These are phyloP conservation scores for Syndactyla subalaris DNA, from an alignment of 2,797 vertebrate species.

Conservation along the genomic window DNA sequence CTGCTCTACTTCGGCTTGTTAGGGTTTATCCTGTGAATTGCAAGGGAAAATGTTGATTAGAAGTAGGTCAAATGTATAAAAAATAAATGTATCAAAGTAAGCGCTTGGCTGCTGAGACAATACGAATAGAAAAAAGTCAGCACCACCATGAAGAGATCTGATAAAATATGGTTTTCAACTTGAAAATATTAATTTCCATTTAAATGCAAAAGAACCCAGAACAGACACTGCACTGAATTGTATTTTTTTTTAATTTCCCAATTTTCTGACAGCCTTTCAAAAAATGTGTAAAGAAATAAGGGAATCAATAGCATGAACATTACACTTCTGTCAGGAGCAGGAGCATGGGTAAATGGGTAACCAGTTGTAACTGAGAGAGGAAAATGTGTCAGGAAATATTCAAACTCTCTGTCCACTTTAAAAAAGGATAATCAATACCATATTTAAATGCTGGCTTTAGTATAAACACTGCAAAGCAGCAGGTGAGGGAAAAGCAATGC, in stretches of 20 bases:
- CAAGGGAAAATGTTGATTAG: slow-evolving; percentile 32
- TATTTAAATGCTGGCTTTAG: neutral
- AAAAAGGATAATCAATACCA: neutral
- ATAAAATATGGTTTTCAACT: neutral
- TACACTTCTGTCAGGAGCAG: neutral
- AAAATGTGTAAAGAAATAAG: neutral
- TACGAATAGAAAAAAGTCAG: neutral
- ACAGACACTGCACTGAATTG: neutral
- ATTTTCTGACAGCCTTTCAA: neutral
- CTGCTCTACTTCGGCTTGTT: neutral
- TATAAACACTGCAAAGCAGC: neutral
- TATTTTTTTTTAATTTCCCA: neutral
- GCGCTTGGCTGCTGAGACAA: slow-evolving; percentile 31
- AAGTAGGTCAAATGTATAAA: slow-evolving; percentile 72
- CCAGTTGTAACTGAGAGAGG: neutral
- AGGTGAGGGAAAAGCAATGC: neutral
- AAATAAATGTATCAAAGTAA: slow-evolving; percentile 42
- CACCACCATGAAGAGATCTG: neutral
- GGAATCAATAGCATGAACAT: neutral
- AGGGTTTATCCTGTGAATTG: slow-evolving; percentile 58
- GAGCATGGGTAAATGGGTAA: neutral
- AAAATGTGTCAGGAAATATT: neutral
- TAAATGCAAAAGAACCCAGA: neutral
- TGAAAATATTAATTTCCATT: neutral
- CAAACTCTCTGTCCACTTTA: neutral